These are phyloP conservation scores for Channa argus DNA, from an alignment of 2,113 vertebrate genomes.

Conservation along the genomic window DNA sequence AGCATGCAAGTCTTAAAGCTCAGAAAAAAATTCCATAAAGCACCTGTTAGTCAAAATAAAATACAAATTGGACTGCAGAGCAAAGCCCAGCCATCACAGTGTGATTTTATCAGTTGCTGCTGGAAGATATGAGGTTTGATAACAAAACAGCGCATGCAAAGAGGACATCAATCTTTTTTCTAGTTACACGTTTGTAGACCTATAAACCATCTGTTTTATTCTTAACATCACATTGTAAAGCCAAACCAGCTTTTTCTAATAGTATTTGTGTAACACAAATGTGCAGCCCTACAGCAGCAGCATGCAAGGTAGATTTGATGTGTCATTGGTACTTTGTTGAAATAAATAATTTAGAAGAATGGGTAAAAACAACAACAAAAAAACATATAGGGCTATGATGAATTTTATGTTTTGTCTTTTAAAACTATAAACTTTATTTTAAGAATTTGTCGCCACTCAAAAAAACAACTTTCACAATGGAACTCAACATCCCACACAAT, in stretches of 20 bases:
- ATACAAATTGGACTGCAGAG: conserved; percentile 28
- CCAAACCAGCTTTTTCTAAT: conserved; percentile 8
- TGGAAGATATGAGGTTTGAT: conserved; percentile 6
- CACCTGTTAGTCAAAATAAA: conserved; percentile 26
- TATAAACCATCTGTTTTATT: not conserved
- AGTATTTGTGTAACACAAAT: conserved; percentile 26
- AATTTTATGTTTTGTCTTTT: conserved; percentile 1
- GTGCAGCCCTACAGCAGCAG: conserved; percentile 51
- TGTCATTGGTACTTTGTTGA: not conserved
- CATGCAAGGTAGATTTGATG: conserved; percentile 48
- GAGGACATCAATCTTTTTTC: conserved; percentile 19
- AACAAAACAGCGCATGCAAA: conserved; percentile 51
- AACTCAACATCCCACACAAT: conserved; percentile 30
- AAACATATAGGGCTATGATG: not conserved
- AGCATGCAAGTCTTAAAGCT: conserved; percentile 41
- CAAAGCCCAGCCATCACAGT: conserved; percentile 36
- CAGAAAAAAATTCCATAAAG: conserved; percentile 10
- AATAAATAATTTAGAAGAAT: not conserved
- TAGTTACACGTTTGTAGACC: not conserved
- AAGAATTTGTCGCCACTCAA: not conserved
- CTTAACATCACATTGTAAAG: not conserved
- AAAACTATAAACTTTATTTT: not conserved
- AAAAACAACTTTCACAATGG: conserved; percentile 10
- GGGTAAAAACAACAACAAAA: not conserved
- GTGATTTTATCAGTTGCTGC: conserved; percentile 25